Evolutionary conservation across 2,797 vertebrate genomes (phyloP), one percentile per base, ranked within the genome.

Genomic region (Cynodonichthys magdalenae): DNA sequence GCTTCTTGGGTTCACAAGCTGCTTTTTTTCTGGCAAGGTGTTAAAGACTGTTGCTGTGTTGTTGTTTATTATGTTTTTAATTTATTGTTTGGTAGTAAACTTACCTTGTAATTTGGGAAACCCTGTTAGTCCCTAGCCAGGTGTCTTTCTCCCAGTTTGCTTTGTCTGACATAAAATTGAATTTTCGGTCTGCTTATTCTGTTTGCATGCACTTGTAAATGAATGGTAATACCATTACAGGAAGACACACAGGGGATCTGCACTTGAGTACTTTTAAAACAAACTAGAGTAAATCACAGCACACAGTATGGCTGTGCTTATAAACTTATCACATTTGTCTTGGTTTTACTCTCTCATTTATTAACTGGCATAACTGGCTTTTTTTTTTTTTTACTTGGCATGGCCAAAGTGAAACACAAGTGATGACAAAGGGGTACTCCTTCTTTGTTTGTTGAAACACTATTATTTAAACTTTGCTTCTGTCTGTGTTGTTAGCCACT

Each of bases 191-290:
- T 58, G 55, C 80, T 88, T 76, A 82, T 69, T 84, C 59, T 76
- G 73, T 85, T 75, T 79, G 73, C 77, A 87, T 80, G 74, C 48
- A 85, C 87, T 83, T 86, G 64, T 82, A 85, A 80, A 69, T 45
- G 46, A 84, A 85, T 59, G 65, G 48, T 39, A 57, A 75, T 60
- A 41, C 41, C 63, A 69, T 62, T 48, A 66, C 61, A 57, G 53
- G 50, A 77, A 68, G 18, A 80, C 51, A 62, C 64, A 75, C 11
- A n/a, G 44, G 47, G 59, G 69, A 76, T 79, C 42, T 64, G 59
- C 45, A 65, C 66, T 66, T 77, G 36, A 29, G 41, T 60, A 63
- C 27, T 59, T 77, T 71, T 56, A 56, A 59, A 50, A 31, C 46
- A 66, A 28, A 63, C 63, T 36, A 58, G 12, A 54, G 70, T 41